Conservation (phyloP, 2,113 vertebrate species). For the Pygoscelis adeliae region DNA sequence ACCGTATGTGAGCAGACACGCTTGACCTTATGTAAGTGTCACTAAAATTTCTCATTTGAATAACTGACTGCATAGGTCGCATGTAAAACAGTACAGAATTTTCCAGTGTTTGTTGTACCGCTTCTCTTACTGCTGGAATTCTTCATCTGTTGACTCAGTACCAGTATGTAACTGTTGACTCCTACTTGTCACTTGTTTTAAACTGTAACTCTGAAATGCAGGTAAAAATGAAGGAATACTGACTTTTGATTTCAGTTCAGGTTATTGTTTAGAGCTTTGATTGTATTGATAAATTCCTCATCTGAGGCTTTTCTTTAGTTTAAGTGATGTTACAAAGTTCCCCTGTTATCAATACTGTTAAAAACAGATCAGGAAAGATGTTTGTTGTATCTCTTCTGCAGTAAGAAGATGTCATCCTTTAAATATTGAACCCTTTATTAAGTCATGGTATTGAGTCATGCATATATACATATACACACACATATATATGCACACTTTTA, state of each 20-base stretch:
- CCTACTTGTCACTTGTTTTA: not conserved
- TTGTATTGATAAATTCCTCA: not conserved
- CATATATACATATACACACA: not conserved
- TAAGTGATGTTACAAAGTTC: not conserved
- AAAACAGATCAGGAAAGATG: not conserved
- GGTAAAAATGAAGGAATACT: not conserved
- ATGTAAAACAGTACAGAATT: not conserved
- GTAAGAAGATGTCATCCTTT: not conserved
- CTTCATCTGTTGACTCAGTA: not conserved
- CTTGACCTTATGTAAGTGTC: not conserved
- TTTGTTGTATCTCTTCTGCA: not conserved
- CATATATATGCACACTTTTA: not conserved
- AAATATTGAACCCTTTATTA: not conserved
- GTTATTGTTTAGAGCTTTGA: not conserved
- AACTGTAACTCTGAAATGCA: not conserved
- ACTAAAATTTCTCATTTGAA: not conserved
- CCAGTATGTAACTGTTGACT: not conserved
- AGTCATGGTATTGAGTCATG: accelerated
- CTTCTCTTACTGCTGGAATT: not conserved
- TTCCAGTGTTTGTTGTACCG: not conserved
- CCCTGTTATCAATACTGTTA: not conserved
- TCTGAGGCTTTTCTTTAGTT: not conserved
- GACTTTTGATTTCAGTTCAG: not conserved
- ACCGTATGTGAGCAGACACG: not conserved
- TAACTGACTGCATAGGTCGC: not conserved